Evolutionary conservation across 2,797 vertebrate genomes (phyloP).

Genomic region (Chrosomus eos): DNA sequence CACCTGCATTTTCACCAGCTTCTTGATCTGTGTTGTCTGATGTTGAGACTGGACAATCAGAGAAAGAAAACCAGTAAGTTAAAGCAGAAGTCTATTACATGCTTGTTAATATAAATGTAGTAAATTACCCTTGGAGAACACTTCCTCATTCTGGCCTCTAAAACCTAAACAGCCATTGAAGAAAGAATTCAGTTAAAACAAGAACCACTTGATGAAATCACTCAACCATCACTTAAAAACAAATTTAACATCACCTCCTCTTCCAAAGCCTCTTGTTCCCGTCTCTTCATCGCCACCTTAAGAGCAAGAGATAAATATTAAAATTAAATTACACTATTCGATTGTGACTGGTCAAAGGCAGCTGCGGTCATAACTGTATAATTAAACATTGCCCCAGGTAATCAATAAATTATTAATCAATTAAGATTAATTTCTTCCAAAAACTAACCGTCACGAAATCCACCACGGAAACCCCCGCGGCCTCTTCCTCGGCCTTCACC

Average conservation of each 20-base stretch:
- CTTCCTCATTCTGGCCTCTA: constrained; percentile 79
- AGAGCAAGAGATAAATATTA: constrained; percentile 33
- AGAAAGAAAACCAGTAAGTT: neutral
- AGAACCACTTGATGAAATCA: neutral
- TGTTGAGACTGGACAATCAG: constrained; percentile 59
- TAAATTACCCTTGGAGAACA: constrained; percentile 65
- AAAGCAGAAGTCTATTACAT: constrained; percentile 52
- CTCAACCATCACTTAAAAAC: neutral
- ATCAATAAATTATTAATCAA: no score
- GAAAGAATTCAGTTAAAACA: neutral
- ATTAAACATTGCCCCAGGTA: neutral
- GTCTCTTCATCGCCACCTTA: constrained; percentile 60
- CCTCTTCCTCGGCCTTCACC: constrained; percentile 58
- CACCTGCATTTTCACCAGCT: constrained; percentile 58
- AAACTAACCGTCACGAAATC: constrained; percentile 64
- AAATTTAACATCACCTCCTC: constrained; percentile 58
- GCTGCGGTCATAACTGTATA: neutral
- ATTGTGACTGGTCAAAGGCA: neutral
- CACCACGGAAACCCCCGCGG: constrained; percentile 62
- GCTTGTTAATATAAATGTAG: neutral
- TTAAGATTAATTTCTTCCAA: neutral
- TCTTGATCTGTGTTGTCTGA: constrained; percentile 57
- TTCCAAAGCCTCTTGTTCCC: constrained; percentile 62
- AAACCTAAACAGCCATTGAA: constrained; percentile 71
- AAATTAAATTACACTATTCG: neutral